phyloP scores from a whole-genome alignment of 2,797 vertebrate genomes.

The Australoheros facetus region DNA sequence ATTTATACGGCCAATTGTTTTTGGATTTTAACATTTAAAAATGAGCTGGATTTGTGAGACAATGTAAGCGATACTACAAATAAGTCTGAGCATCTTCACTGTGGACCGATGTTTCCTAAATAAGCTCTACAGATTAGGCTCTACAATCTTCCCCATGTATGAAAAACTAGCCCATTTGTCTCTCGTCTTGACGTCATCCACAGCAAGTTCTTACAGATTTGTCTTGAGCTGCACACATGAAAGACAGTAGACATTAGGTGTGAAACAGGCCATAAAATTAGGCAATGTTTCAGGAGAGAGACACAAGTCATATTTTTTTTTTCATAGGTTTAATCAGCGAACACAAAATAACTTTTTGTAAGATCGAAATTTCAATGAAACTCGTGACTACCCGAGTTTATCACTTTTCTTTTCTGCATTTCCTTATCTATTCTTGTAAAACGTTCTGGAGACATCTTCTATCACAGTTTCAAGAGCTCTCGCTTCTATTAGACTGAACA shows the following conservation, averaged over 20 bases:
- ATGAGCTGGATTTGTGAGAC: neutral
- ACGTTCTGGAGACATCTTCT: constrained; percentile 16
- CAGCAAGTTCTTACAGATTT: neutral
- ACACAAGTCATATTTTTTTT: neutral
- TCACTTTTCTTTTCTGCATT: neutral
- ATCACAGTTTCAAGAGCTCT: constrained; percentile 35
- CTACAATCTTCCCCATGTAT: neutral
- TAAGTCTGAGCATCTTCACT: neutral
- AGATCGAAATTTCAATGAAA: neutral
- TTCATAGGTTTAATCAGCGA: neutral
- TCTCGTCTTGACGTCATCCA: neutral
- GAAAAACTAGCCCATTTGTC: neutral
- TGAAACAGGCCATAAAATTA: constrained; percentile 1
- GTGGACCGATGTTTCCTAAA: neutral
- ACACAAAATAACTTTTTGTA: neutral
- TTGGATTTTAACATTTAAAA: neutral
- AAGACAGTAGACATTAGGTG: neutral
- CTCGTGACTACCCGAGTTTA: neutral
- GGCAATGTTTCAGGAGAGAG: neutral
- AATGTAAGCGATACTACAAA: neutral
- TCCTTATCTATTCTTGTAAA: constrained; percentile 15
- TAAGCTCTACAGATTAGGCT: neutral
- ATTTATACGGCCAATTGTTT: neutral
- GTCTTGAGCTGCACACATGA: neutral
- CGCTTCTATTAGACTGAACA: constrained; percentile 27